phyloP scores from a whole-genome alignment of 2,888 invertebrate species.

The Tiliacea citrago region DNA sequence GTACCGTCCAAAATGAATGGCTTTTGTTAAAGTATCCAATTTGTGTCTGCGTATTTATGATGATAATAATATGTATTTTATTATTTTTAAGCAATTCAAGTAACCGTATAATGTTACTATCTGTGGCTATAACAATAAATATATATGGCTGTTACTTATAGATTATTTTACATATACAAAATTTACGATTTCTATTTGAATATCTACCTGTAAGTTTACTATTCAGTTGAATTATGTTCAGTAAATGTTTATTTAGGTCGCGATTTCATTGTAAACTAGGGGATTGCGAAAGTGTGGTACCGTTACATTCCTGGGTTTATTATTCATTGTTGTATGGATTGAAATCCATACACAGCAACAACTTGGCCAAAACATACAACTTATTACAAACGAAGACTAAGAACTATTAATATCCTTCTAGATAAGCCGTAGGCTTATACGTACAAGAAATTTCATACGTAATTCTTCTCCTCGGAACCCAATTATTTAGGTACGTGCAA shows the following conservation, averaged over 20 bases:
- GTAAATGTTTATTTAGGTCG: conserved; percentile 37
- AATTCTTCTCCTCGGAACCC: conserved; percentile 43
- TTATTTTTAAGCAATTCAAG: conserved; percentile 13
- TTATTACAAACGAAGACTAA: conserved; percentile 6
- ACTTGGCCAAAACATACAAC: background rate
- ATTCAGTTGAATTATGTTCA: conserved; percentile 28
- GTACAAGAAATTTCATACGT: conserved; percentile 22
- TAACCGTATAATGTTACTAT: background rate
- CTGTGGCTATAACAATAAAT: conserved; percentile 30
- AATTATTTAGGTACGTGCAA: conserved; percentile 50
- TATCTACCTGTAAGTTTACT: conserved; percentile 19
- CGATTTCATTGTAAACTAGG: conserved; percentile 17
- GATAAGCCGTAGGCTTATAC: conserved; percentile 7
- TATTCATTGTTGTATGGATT: conserved; percentile 11
- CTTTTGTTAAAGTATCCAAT: conserved; percentile 6
- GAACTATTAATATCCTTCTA: conserved; percentile 22
- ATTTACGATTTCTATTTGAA: conserved; percentile 31
- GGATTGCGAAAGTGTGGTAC: conserved; percentile 33
- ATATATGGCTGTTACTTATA: conserved; percentile 38
- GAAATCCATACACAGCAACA: conserved; percentile 1
- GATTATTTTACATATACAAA: conserved; percentile 29
- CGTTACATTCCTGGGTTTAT: conserved; percentile 16
- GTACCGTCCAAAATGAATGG: conserved; percentile 25
- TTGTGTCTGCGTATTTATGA: conserved; percentile 15
- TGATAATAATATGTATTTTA: conserved; percentile 1